These are phyloP conservation scores for Meganola albula DNA, from an alignment of 2,888 invertebrate species.

Conservation along the genomic window DNA sequence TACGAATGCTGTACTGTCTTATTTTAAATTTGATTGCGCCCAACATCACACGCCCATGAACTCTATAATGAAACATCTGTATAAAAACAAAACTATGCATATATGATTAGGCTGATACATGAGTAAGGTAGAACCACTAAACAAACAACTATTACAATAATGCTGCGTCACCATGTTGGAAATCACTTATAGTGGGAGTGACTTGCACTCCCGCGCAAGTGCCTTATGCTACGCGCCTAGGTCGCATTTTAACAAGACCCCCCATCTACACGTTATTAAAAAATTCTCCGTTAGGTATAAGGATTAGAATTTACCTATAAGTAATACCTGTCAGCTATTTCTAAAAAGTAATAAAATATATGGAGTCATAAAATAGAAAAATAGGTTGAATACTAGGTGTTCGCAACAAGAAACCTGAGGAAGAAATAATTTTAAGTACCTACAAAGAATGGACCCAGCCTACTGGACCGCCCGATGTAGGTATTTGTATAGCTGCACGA, in stretches of 20 bases:
- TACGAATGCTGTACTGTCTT: slow-evolving; percentile 66
- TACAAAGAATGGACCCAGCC: too few species aligned
- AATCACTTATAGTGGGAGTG: slow-evolving; percentile 75
- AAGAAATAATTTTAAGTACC: too few species aligned
- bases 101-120: slow-evolving; percentile 77
- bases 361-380: too few species aligned
- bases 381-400: too few species aligned
- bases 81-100: slow-evolving; percentile 77
- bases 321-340: too few species aligned
- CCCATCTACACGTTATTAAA: slow-evolving; percentile 27
- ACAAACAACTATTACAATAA: slow-evolving; percentile 76
- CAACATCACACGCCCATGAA: slow-evolving; percentile 76
- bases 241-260: slow-evolving; percentile 34
- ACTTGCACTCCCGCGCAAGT: slow-evolving; percentile 65
- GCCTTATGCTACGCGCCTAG: slow-evolving; percentile 52
- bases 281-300: background rate
- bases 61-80: slow-evolving; percentile 73
- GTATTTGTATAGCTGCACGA: too few species aligned
- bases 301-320: background rate
- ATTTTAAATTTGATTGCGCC: slow-evolving; percentile 75
- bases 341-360: too few species aligned
- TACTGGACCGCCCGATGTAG: too few species aligned
- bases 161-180: slow-evolving; percentile 70
- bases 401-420: too few species aligned
- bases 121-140: slow-evolving; percentile 76